Base-by-base conservation (phyloP, 2,113 vertebrate genomes). In the Ochotona curzoniae region DNA sequence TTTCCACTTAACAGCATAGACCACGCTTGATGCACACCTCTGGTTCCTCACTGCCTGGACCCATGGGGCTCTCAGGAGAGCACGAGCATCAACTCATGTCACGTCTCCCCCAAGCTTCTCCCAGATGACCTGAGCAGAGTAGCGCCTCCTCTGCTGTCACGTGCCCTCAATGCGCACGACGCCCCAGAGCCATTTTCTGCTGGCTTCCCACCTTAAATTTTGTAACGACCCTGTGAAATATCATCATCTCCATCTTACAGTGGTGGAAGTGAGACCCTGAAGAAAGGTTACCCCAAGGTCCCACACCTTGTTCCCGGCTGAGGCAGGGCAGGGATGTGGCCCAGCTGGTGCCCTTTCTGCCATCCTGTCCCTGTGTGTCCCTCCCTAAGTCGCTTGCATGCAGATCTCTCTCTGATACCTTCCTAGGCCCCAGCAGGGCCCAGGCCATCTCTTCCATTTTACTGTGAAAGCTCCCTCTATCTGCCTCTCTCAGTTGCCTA, bases 401-500 rank as follows among this genome's bases (percentile, higher is more conserved):
- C 67, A 10, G 5, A 60, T 26, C 84, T 49, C 51, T 69, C 69
- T 25, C 1, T 18, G 67, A 49, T 47, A 35, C 51, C 51, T 75
- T 74, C 23, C 25, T 28, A 18, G 18, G 38, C 63, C 61, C 23
- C 5, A 0, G 32, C 49, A 7, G 63, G 63, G 38, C 57, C 30
- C 75, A 26, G 2, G 38, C 67, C 8, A 1, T 23, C 76, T 81
- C 91, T 44, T 78, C n/a, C 5, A 0, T 35, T 32, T 74, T 47
- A 35, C 76, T 21, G 7, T n/a, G 38, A 38, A 28, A 71, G 30
- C 83, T 54, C 32, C 14, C 35, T 47, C 21, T 21, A 11, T 83
- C 69, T 81, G n/a, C 12, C 2, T 79, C 89, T 35, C 94, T 92
- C 93, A 11, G 47, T 26, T 61, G 67, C 94, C 87, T 70, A 26